Conservation (phyloP, 2,888 invertebrate genomes). For the Liodrosophila aerea region DNA sequence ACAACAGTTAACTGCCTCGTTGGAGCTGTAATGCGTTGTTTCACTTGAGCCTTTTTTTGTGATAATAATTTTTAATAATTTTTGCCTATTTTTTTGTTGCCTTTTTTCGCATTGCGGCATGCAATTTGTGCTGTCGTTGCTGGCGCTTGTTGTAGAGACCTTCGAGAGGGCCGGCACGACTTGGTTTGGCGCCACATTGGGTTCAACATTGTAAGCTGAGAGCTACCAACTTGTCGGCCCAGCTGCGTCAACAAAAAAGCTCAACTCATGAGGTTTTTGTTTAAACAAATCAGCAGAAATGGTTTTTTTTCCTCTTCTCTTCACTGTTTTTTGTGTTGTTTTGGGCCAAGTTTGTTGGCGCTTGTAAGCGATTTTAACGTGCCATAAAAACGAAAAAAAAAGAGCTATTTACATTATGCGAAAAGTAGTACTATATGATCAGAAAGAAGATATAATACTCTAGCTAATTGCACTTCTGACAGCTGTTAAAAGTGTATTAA, state of each 20-base stretch:
- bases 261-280: slow-evolving; percentile 23
- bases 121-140: slow-evolving; percentile 36
- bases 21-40: not conserved
- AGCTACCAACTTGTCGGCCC: slow-evolving; percentile 43
- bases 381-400: slow-evolving; percentile 24
- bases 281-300: slow-evolving; percentile 70
- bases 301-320: slow-evolving; percentile 13
- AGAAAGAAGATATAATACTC: slow-evolving; percentile 1
- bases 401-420: slow-evolving; percentile 42
- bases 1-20: slow-evolving; percentile 16
- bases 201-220: slow-evolving; percentile 61
- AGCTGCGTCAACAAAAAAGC: slow-evolving; percentile 68
- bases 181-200: slow-evolving; percentile 52
- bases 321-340: too few species aligned
- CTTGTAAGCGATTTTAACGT: slow-evolving; percentile 65
- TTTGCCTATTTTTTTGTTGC: not conserved
- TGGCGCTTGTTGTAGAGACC: slow-evolving; percentile 46
- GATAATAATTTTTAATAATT: not conserved
- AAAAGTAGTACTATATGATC: slow-evolving; percentile 8
- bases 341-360: slow-evolving; percentile 66
- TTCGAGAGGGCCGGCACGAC: slow-evolving; percentile 32
- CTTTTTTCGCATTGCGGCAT: slow-evolving; percentile 15
- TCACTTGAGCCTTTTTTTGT: not conserved
- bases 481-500: slow-evolving; percentile 17
- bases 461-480: not conserved